Evolutionary conservation across 2,888 invertebrate genomes (phyloP), one percentile per base, ranked within the genome.

Genomic region (Lordiphosa andalusiaca): DNA sequence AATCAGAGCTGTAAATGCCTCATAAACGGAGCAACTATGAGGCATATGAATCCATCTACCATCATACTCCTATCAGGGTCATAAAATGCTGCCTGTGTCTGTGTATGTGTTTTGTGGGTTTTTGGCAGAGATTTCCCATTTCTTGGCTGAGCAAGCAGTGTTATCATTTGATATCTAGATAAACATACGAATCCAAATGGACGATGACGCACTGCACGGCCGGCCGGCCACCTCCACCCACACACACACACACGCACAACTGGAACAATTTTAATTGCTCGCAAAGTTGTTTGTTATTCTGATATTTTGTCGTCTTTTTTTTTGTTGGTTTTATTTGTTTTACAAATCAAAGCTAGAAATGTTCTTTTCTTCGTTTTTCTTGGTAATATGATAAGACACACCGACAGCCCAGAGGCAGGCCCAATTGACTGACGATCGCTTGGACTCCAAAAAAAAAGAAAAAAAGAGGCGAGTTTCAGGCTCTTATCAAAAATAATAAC

Each of bases 261-360:
- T 38, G 49, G 71, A 77, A 78, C 81, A 81, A 71, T 81, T 78
- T 78, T 78, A 78, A 78, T 78, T 78, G 77, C 77, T 66, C 65
- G 61, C 72, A 80, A 80, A 78, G 74, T 80, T 80, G 77, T 78
- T 78, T 65, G 37, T 63, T 56, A 48, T 64, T 54, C 41, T 48
- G 53, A 57, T 63, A 56, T 39, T 12, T 21, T 40, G 39, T 49
- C 36, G 47, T 57, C 52, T 39, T 13, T 30, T 44, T 41, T 37
- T 19, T 62, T 69, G 63, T 10, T 10, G 38, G 13, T 49, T 69
- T 70, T 75, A 72, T 75, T 81, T 81, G 71, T 69, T 40, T 71
- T 64, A 73, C 70, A 74, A 83, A 76, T 78, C 74, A 83, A 72
- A 81, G 66, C 69, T 55, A 67, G 56, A 65, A 66, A 50, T 41